Evolutionary conservation across 2,797 vertebrate species (phyloP).

Genomic region (Limnodromus scolopaceus): DNA sequence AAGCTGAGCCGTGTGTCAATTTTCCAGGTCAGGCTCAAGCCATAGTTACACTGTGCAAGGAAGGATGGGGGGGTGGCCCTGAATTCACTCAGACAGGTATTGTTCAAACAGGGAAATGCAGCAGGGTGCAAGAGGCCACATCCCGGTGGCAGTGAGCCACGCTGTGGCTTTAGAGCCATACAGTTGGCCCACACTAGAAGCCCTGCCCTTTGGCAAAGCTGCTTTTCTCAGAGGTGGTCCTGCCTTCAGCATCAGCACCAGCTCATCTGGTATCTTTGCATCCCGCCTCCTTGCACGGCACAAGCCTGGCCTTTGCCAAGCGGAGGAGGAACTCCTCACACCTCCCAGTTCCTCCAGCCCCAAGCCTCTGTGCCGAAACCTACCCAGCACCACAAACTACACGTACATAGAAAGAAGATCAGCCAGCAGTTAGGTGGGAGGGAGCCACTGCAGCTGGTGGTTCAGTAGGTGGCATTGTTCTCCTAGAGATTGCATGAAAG

Average conservation of each 20-base stretch:
- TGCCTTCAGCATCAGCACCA: neutral
- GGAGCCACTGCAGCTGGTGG: neutral
- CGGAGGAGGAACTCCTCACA: neutral
- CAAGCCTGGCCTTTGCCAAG: neutral
- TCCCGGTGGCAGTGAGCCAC: neutral
- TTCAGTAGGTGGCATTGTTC: neutral
- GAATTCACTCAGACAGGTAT: neutral
- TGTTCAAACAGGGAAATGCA: neutral
- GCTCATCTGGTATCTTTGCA: neutral
- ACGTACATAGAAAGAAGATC: neutral
- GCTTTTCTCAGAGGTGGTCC: neutral
- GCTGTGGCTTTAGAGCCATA: fast-evolving
- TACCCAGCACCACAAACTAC: fast-evolving
- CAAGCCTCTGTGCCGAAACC: neutral
- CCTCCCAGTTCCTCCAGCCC: neutral
- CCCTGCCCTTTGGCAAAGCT: neutral
- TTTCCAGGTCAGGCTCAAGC: slow-evolving; percentile 12
- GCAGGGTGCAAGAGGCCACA: neutral
- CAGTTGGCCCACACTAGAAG: fast-evolving
- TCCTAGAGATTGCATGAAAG: neutral
- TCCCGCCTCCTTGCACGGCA: neutral
- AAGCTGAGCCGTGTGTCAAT: neutral
- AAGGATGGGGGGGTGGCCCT: neutral
- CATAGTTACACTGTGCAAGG: neutral
- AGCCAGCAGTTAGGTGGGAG: neutral